Percentiles rank a stretch among this genome's conserved stretches.
phyloP scores from a whole-genome alignment of 64 coral and sea anemone genomes.

The Anthopleura sola region DNA sequence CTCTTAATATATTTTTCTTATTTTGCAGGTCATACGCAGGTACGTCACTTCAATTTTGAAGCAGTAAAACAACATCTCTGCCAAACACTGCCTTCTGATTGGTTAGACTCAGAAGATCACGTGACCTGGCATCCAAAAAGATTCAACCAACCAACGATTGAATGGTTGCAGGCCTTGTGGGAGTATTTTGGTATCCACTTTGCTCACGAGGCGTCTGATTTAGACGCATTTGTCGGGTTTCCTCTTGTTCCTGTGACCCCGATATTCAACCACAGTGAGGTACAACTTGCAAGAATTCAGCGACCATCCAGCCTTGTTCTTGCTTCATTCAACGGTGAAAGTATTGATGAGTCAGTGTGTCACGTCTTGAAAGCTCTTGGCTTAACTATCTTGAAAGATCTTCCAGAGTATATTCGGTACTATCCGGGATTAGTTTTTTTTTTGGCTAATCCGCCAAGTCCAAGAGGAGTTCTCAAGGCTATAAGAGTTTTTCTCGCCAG shows the following conservation, averaged over 20 bases:
- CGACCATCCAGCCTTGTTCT: constrained; percentile 58
- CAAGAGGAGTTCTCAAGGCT: constrained; percentile 47
- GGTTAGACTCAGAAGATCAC: background rate
- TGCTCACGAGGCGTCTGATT: background rate
- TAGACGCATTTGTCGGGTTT: constrained; percentile 35
- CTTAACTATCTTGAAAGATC: constrained; percentile 55
- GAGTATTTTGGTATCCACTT: constrained; percentile 57
- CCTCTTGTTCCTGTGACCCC: constrained; percentile 5
- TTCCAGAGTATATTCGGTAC: constrained; percentile 30
- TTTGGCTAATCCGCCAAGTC: constrained; percentile 44
- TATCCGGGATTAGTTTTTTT: constrained; percentile 28
- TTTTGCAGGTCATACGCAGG: constrained; percentile 19
- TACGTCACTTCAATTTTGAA: background rate
- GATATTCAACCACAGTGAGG: background rate
- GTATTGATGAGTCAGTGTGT: background rate
- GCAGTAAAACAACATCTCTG: background rate
- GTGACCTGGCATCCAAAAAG: constrained; percentile 31
- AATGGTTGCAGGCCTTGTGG: constrained; percentile 67
- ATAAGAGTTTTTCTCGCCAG: background rate
- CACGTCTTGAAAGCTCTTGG: constrained; percentile 20
- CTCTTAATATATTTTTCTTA: background rate
- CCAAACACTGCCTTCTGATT: constrained; percentile 27
- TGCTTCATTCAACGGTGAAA: background rate
- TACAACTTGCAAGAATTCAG: constrained; percentile 20
- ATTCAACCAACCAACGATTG: constrained; percentile 8